Base-by-base conservation (phyloP, 2,113 vertebrate genomes). In the Serinus canaria region DNA sequence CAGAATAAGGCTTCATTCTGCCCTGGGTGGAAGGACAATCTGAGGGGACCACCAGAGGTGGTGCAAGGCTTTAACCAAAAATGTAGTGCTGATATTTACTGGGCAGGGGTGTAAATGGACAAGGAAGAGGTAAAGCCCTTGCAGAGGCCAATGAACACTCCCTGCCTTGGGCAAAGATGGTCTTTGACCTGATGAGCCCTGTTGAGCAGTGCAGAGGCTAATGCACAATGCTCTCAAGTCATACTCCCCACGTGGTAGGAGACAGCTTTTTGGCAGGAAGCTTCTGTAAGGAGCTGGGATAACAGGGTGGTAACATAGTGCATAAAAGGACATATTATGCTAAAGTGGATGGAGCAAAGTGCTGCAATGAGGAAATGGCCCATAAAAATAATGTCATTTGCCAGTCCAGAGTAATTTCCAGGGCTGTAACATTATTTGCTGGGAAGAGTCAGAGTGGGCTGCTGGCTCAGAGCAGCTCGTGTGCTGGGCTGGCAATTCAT, bases 381-480 rank as follows among this genome's bases (percentile, higher is more conserved):
- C 62, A 43, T 95, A 87, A 95, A 96, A 90, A 82, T 37, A 91
- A 79, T 66, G 35, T 39, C 21, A 24, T 83, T 94, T 95, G n/a
- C 89, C 80, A 91, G 77, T 44, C 81, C 46, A 53, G 66, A 79
- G 53, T 83, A 0, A 9, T 87, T 96, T 95, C 53, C 67, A 89
- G 53, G 50, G 46, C 70, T 85, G n/a, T 94, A 70, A 90, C 90
- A 83, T 59, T 74, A 44, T 87, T 95, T 92, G 30, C 47, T 94
- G 84, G 55, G 68, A 91, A 46, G 75, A 82, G 37, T 30, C 16
- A 33, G 78, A 85, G 59, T 3, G 2, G 30, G 50, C 28, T 95
- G 58, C 67, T 83, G 60, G 64, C 64, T 89, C 18, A 31, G 70
- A 83, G 27, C 0, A 0, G n/a, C 30, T 72, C 59, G 43, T 5